These are phyloP conservation scores for Cygnus buccinator DNA, from an alignment of 2,113 vertebrate species.

Conservation along the genomic window DNA sequence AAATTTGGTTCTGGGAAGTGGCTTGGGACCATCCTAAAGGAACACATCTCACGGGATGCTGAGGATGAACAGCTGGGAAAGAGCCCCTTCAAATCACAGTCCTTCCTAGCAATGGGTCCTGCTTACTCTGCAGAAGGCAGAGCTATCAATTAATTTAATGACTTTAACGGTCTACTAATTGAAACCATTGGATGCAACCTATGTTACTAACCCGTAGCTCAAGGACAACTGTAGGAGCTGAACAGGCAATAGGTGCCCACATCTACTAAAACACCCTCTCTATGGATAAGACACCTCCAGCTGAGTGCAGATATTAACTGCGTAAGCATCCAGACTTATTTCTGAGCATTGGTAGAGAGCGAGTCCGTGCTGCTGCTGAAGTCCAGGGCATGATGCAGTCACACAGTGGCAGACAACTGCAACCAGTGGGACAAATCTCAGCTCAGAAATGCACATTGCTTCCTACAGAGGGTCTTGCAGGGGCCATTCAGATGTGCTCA, in stretches of 20 bases:
- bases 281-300: not conserved
- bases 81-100: not conserved
- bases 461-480: not conserved
- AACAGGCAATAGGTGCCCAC: not conserved
- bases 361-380: not conserved
- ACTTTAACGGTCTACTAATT: not conserved
- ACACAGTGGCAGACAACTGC: not conserved
- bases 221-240: not conserved
- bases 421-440: not conserved
- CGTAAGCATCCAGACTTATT: too few species aligned
- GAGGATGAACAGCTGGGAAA: not conserved
- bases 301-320: too few species aligned
- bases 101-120: not conserved
- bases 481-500: too few species aligned
- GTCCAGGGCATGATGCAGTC: not conserved
- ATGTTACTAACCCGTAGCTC: not conserved
- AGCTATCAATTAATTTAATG: not conserved
- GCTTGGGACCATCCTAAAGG: not conserved
- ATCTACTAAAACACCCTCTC: accelerated
- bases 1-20: not conserved
- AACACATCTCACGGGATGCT: not conserved
- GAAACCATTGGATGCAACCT: not conserved
- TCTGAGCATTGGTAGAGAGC: not conserved
- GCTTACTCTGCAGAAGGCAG: not conserved
- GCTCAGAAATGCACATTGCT: not conserved